Base-by-base conservation (phyloP, 2,113 vertebrate genomes). In the Paramormyrops kingsleyae region DNA sequence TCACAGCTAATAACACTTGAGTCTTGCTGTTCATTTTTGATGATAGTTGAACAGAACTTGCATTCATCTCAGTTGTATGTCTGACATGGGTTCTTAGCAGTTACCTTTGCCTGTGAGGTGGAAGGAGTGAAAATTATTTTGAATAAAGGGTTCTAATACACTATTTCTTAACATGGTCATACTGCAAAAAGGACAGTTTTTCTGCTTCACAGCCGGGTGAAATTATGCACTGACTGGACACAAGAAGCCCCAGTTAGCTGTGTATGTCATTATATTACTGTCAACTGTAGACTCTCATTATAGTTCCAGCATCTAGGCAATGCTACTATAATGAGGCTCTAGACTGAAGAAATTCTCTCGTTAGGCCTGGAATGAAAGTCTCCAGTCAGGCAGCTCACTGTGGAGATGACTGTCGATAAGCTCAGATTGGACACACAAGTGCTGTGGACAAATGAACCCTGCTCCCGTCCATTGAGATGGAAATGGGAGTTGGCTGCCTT, bases 401-500 rank as follows among this genome's bases (percentile, higher is more conserved):
- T 53, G 49, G 88, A 83, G 31, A 83, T 21, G 35, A 21, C 5
- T 49, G 83, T 31, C 31, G 31, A 42, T 10, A 39, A 42, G 46
- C 85, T 35, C 9, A 21, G 53, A 42, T 31, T 49, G 8, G 39
- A 21, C 46, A 12, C 62, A 15, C 44, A 77, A 87, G 62, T 88
- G 35, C 47, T 83, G 59, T 53, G 27, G 44, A 39, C 87, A 39
- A 44, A 88, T 49, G 52, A 62, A 49, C 6, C 42, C 70, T 9
- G 24, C 35, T 35, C 39, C n/a, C 31, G 52, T 50, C 74, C 83
- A 59, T 90, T 88, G 35, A 90, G 27, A 83, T 88, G 90, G 87
- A 90, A 88, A 88, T 90, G 21, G 42, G 70, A 84, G 85, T 59
- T 87, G 89, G 85, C 90, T 83, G 52, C 31, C 39, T 52, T 49